Base-by-base conservation (phyloP, 2,888 invertebrate species). In the Terebella lapidaria region DNA sequence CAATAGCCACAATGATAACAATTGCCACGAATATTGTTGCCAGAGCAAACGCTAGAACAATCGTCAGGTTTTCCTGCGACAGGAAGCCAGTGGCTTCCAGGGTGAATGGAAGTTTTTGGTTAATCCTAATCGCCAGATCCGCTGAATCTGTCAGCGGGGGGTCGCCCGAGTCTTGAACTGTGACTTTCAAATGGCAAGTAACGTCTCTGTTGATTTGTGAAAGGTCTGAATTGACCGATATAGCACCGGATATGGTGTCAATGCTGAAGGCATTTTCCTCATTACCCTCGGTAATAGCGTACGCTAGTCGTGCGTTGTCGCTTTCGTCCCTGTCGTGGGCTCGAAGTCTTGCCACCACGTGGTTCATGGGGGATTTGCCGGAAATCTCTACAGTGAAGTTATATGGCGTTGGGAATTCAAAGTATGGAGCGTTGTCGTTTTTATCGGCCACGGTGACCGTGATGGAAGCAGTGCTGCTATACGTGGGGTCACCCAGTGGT, bases 351-450 rank as follows among this genome's bases (percentile, higher is more conserved):
- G 59, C 57, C 25, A 66, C 54, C 22, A 64, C 59, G 27, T 60
- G 52, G 15, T 62, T 62, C 22, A 35, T 52, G 20, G 65, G 60
- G 24, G 57, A 49, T 22, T 47, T 26, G 47, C 47, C 62, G 35
- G 63, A 61, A n/a, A 67, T 45, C 10, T 64, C 52, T 30, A 67
- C 52, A 22, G 63, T 62, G 60, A 60, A 30, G 49, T 66, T 66
- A 30, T 42, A 15, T 15, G 54, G 1, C 2, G 59, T 60, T 20
- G 67, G 67, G 54, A 59, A 66, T 20, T 58, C 53, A 57, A 67
- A 66, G 20, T 57, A 54, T 3, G 67, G 67, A 22, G 60, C 51
- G 52, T 67, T 66, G 55, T 67, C 67, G 56, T 67, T 67, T 25
- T 56, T 56, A 28, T 67, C 67, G 22, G 55, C 58, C 4, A 67